Percentiles rank a stretch among this genome's conserved stretches.
Conservation (phyloP, 2,113 vertebrate species). For the Pangasianodon hypophthalmus region DNA sequence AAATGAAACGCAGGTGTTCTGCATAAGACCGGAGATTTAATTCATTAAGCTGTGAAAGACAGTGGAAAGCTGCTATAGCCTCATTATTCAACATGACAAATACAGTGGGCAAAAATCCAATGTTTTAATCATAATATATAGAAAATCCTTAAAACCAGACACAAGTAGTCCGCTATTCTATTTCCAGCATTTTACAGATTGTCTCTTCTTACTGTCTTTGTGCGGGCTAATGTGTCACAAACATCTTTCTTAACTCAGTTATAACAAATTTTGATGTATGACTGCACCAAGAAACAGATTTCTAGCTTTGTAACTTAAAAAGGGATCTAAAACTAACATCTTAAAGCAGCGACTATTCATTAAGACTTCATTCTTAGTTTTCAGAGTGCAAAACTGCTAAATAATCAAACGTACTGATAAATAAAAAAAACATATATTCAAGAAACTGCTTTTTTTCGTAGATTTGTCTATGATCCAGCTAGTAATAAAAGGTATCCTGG, state of each 20-base stretch:
- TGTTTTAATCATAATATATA: background rate
- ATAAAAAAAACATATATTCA: background rate
- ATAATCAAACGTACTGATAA: background rate
- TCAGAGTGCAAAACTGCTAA: background rate
- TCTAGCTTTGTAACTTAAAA: background rate
- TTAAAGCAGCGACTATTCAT: background rate
- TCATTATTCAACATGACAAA: background rate
- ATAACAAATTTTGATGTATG: background rate
- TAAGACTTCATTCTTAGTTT: background rate
- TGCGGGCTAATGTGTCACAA: background rate
- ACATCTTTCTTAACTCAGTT: background rate
- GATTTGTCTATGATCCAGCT: background rate
- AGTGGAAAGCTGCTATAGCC: background rate
- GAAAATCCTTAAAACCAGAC: background rate
- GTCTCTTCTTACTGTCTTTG: background rate
- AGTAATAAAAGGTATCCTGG: background rate
- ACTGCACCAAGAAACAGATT: background rate
- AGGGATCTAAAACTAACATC: background rate
- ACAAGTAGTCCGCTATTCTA: no score
- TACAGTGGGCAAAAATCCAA: background rate
- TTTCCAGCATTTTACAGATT: background rate
- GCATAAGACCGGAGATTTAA: background rate
- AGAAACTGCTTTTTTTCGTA: background rate
- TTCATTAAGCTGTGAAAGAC: slow-evolving; percentile 17
- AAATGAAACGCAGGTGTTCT: slow-evolving; percentile 5